Evolutionary conservation across 2,888 invertebrate species (phyloP).

Genomic region (Nephrotoma appendiculata): DNA sequence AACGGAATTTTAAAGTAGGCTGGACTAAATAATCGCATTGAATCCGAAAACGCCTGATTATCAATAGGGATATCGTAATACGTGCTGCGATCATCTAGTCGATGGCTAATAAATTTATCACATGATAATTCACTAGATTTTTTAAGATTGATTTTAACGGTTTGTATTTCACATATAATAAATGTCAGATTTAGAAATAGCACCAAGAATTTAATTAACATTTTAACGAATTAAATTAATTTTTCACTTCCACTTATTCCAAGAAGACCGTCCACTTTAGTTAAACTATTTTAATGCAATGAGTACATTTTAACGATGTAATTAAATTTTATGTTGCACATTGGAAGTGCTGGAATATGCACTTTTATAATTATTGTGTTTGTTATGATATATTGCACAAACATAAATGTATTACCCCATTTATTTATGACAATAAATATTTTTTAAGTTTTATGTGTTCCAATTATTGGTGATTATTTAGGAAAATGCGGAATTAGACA

Average conservation of each 20-base stretch:
- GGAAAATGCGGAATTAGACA: neutral
- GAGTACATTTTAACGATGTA: neutral
- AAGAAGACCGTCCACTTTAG: neutral
- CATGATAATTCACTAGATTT: neutral
- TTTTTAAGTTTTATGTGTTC: neutral
- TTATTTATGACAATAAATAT: neutral
- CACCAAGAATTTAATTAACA: neutral
- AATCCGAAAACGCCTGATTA: neutral
- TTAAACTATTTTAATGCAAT: neutral
- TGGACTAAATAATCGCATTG: neutral
- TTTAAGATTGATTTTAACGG: neutral
- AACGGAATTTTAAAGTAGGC: neutral
- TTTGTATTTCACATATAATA: neutral
- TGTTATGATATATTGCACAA: neutral
- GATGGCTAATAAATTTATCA: neutral
- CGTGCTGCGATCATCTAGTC: neutral
- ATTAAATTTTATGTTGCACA: neutral
- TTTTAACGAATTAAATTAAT: neutral
- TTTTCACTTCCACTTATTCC: neutral
- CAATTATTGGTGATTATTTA: neutral
- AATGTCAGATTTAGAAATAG: neutral
- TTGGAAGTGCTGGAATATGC: neutral
- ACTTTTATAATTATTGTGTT: neutral
- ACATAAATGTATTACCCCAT: neutral
- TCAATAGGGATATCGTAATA: neutral